Evolutionary conservation across 1,140 invertebrate species (phyloP), one percentile per base, ranked within the genome.

Genomic region (Trachymyrmex septentrionalis): DNA sequence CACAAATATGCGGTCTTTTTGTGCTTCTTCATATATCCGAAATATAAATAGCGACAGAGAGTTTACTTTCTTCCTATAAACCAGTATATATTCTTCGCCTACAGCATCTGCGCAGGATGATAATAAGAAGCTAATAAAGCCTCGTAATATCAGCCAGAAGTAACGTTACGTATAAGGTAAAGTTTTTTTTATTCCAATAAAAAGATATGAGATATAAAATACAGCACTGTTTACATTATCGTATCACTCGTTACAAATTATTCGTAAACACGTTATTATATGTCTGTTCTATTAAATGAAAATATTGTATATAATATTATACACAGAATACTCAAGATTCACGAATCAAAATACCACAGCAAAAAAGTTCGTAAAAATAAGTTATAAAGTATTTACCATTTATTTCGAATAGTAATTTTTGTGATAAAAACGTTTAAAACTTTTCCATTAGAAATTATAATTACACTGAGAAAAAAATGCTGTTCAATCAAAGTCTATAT

Each of bases 31-130:
- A 66, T 63, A 85, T 87, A 78, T 85, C 10, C 44, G 53, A 88
- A 88, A 85, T 73, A 24, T 87, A 73, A 78, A 77, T 76, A 19
- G 72, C 38, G 9, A 72, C 44, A 85, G 9, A 44, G 64, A 9
- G 16, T 87, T 78, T 48, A 78, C 76, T 88, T 82, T 80, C n/a
- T 50, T n/a, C 14, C 38, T 53, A 38, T 78, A 77, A 88, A 85
- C 38, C 50, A 85, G 80, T 48, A 73, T 64, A 87, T 77, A 82
- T 72, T 87, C 57, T 57, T 77, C 38, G 19, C 14, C n/a, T 50
- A 50, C 21, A 12, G 9, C 44, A 75, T 16, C 34, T 75, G 30
- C 12, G 1, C 3, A 3, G 7, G 9, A 10, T 14, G 3, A 5
- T 30, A 59, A 78, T 59, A 10, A 44, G 48, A 78, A 50, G 9